Evolutionary conservation across 2,888 invertebrate species (phyloP), one percentile per base, ranked within the genome.

Genomic region (Rhagonycha fulva): DNA sequence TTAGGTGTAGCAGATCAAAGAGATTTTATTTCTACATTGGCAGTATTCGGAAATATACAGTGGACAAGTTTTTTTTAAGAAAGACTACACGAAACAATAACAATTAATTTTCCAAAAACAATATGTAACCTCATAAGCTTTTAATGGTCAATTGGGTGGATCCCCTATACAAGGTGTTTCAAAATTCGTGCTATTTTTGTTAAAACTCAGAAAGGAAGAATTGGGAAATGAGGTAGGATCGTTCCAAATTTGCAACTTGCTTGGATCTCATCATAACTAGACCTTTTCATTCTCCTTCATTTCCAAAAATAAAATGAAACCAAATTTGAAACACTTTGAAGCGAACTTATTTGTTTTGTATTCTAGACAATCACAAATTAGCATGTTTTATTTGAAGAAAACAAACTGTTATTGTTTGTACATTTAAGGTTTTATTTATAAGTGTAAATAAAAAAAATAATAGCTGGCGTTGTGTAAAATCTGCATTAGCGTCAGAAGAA

Each of bases 291-390:
- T n/a, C 47, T n/a, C n/a, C 47, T 7, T 66, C 24, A 14, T 66
- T 24, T 66, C 11, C n/a, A 24, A 14, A 24, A 9, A 19, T 24
- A 19, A 24, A 66, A 4, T 26, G 24, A n/a, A 61, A 68, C 24
- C 10, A 28, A 70, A 30, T 70, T 74, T 73, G 70, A 62, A 71
- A 62, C 71, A 68, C 70, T 32, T 74, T 76, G 74, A 68, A 26
- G 63, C 68, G 14, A 24, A 68, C 14, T 62, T 12, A 75, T 75
- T 70, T 72, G 71, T 77, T 72, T 47, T 47, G 47, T 70, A 77
- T 77, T 77, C 72, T 75, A 77, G 75, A 77, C 77, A 77, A 77
- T 77, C 77, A 77, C 75, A 75, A 74, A 74, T 77, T 74, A 73
- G 71, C 68, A 19, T 72, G 72, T 63, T 76, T 62, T 47, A 68